phyloP scores from a whole-genome alignment of 64 coral and sea anemone genomes.

The Stichodactyla helianthus region DNA sequence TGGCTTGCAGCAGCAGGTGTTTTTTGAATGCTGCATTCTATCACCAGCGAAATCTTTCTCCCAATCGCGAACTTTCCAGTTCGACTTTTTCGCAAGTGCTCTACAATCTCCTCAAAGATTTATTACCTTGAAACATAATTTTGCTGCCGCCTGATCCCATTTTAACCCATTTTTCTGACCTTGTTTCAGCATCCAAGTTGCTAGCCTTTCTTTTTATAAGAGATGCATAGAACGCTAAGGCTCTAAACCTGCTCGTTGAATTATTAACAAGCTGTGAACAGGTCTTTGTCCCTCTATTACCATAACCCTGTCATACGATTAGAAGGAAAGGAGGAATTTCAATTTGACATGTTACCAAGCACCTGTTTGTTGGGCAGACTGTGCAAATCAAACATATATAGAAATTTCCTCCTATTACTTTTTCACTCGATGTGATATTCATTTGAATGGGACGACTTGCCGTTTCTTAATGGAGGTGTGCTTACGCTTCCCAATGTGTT shows the following conservation, averaged over 20 bases:
- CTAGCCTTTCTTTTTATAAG: neutral
- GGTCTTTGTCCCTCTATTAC: constrained; percentile 11
- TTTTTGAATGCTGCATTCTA: neutral
- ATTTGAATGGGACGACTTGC: no score
- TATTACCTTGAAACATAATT: constrained; percentile 20
- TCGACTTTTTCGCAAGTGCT: neutral
- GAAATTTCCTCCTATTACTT: neutral
- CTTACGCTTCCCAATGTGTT: neutral
- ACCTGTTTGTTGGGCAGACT: neutral
- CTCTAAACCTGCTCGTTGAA: constrained; percentile 10
- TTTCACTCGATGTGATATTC: neutral
- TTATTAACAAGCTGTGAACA: constrained; percentile 22
- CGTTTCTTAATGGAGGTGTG: neutral
- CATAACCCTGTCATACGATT: constrained; percentile 16
- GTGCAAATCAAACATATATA: neutral
- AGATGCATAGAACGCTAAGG: neutral
- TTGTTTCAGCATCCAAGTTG: neutral
- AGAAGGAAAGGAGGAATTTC: neutral
- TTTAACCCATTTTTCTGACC: constrained; percentile 3
- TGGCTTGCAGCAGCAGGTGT: neutral
- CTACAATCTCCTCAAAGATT: neutral
- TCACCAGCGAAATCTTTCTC: neutral
- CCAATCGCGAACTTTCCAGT: neutral
- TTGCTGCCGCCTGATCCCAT: neutral
- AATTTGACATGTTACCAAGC: neutral